Conservation (phyloP, 2,888 invertebrate genomes). For the Synergus umbraculus region DNA sequence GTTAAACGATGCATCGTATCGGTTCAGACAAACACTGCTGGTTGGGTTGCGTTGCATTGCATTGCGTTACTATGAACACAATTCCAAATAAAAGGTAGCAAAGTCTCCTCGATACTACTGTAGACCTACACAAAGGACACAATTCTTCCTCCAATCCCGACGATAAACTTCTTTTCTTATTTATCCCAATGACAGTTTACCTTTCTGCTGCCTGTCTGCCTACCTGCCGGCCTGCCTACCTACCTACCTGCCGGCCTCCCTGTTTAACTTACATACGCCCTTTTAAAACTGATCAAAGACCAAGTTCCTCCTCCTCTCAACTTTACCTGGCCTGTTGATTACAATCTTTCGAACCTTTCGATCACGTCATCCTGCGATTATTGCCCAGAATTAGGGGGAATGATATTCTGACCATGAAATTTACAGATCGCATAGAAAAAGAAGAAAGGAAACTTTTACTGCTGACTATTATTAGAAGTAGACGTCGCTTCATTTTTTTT, state of each 20-base stretch:
- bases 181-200: neutral
- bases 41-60: neutral
- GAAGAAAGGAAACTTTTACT: neutral
- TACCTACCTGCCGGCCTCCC: too few species aligned
- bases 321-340: neutral
- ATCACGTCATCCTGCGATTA: neutral
- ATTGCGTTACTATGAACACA: neutral
- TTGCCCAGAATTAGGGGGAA: conserved; percentile 1
- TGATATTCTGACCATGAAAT: neutral
- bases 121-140: neutral
- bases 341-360: neutral
- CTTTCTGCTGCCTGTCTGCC: neutral
- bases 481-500: neutral
- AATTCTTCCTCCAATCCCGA: neutral
- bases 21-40: conserved; percentile 32
- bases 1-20: conserved; percentile 32
- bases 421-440: neutral
- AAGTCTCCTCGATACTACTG: neutral
- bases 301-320: neutral
- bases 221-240: too few species aligned
- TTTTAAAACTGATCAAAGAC: neutral
- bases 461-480: neutral
- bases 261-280: too few species aligned
- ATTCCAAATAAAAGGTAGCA: conserved; percentile 1
- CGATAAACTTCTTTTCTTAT: neutral